phyloP scores from a whole-genome alignment of 2,797 vertebrate genomes.

The Podargus strigoides region DNA sequence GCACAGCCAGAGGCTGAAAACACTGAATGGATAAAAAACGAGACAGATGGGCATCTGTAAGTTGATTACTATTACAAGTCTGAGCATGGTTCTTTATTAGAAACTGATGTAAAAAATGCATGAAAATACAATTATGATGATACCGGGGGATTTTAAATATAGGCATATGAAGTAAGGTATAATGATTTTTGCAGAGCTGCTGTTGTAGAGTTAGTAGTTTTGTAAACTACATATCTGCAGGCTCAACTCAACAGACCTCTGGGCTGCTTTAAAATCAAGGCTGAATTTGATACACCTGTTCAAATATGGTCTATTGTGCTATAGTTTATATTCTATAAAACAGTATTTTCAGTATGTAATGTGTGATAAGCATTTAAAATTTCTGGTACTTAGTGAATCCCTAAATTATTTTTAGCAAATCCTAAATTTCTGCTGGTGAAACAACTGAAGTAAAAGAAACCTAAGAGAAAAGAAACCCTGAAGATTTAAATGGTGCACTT shows the following conservation, averaged over 20 bases:
- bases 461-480: neutral
- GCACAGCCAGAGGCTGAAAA: slow-evolving; percentile 62
- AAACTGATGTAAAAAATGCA: neutral
- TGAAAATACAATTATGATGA: neutral
- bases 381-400: no score
- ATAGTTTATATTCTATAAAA: neutral
- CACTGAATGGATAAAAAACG: slow-evolving; percentile 50
- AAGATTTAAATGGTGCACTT: neutral
- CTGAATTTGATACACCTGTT: neutral
- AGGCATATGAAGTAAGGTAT: neutral
- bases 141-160: neutral
- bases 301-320: neutral
- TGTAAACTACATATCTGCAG: neutral
- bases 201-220: neutral
- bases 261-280: neutral
- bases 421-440: neutral
- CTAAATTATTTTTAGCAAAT: no score
- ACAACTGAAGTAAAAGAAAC: neutral
- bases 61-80: slow-evolving; percentile 10
- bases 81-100: neutral
- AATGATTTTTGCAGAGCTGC: neutral
- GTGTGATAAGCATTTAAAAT: neutral
- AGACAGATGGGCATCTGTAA: slow-evolving; percentile 56
- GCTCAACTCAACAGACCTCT: neutral
- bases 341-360: neutral